Base-by-base conservation (phyloP, 2,888 invertebrate species). In the Cantharis lateralis region DNA sequence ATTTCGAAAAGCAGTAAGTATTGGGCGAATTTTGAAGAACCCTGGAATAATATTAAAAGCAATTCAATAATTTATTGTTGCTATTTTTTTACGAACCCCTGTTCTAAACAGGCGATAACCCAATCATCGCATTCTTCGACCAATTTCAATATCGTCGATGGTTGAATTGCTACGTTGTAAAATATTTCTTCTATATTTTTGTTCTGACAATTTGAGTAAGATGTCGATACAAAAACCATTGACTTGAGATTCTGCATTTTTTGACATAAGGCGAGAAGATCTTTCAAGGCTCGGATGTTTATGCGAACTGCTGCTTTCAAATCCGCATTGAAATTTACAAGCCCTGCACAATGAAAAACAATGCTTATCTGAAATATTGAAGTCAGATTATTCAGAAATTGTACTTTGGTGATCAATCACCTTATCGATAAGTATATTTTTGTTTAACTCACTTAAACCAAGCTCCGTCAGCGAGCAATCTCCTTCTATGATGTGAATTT, bases 161-260 rank as follows among this genome's bases (percentile, higher is more conserved):
- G 87, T 77, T 86, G 84, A 15, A 88, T 85, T 3, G 89, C 88
- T 2, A 88, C 80, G 0, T 87, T 85, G 81, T 89, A 89, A 78
- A 89, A 86, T 79, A 85, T 85, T 82, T 90, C 89, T 15, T 87
- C 87, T 28, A 89, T 88, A 15, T 82, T 75, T 18, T 48, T 78
- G 75, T 82, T 84, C 78, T 79, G 85, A 72, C 83, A 87, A 75
- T 87, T 85, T 5, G 87, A 86, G 77, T 86, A 88, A 0, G 87
- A 87, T 11, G 88, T 88, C 3, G 88, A 88, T 16, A 88, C 84
- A 73, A 86, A 84, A 28, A 88, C 82, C 70, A 87, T 84, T 0
- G 85, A 83, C 81, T 86, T 79, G n/a, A 85, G 79, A 26, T 79
- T 48, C 15, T 20, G 66, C 74, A 78, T 76, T 62, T 74, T 63